These are phyloP conservation scores for Saturnia japonica DNA, from an alignment of 2,888 invertebrate genomes.

Conservation along the genomic window DNA sequence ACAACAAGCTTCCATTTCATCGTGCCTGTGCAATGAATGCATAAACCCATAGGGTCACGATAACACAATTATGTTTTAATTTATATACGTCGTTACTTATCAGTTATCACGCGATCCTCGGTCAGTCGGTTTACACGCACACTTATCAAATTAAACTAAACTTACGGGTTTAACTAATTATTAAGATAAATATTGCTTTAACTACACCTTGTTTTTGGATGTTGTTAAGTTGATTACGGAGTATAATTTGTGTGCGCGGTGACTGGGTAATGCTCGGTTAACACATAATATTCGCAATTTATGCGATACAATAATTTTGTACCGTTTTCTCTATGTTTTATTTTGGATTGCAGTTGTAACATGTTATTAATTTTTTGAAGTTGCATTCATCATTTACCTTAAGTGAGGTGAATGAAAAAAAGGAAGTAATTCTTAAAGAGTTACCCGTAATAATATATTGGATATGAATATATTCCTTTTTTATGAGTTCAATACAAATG, in stretches of 20 bases:
- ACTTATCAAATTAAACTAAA: constrained; percentile 72
- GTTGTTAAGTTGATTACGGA: constrained; percentile 60
- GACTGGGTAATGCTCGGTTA: constrained; percentile 45
- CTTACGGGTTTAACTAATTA: constrained; percentile 78
- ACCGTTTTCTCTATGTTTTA: constrained; percentile 33
- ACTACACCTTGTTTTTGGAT: constrained; percentile 70
- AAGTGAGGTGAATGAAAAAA: not conserved
- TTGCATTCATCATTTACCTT: not conserved
- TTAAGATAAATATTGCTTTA: constrained; percentile 79
- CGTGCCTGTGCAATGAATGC: constrained; percentile 38
- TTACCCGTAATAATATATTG: not conserved
- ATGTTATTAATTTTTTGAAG: not conserved
- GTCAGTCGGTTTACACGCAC: constrained; percentile 65
- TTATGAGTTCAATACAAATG: not conserved
- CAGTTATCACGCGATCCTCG: constrained; percentile 73
- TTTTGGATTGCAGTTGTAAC: constrained; percentile 18
- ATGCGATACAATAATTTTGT: constrained; percentile 31
- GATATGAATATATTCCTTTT: not conserved
- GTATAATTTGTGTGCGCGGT: constrained; percentile 54
- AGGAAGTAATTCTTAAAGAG: not conserved
- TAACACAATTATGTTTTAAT: constrained; percentile 82
- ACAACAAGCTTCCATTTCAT: constrained; percentile 48
- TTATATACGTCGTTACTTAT: constrained; percentile 72
- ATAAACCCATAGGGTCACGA: constrained; percentile 74
- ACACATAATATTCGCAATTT: constrained; percentile 40